Evolutionary conservation across 1,140 invertebrate species (phyloP).

Genomic region (Dermatophagoides farinae): DNA sequence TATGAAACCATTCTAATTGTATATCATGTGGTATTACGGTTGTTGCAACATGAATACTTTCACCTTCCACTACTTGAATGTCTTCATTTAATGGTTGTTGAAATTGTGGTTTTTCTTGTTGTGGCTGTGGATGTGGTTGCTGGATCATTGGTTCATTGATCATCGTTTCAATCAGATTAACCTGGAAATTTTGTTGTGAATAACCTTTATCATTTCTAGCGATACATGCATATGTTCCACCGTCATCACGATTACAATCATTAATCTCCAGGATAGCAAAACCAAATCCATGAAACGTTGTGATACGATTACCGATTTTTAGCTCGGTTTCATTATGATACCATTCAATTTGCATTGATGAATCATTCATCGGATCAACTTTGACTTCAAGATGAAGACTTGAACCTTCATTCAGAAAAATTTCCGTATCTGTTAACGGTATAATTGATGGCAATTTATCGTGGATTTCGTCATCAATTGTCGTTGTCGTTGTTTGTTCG

Average conservation of each 20-base stretch:
- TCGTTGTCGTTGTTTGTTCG: background rate
- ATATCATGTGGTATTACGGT: conserved; percentile 69
- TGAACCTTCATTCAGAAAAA: conserved; percentile 60
- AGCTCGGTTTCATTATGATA: conserved; percentile 34
- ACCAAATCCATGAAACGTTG: conserved; percentile 81
- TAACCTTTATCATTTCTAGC: conserved; percentile 21
- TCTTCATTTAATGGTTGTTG: background rate
- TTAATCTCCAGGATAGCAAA: conserved; percentile 87
- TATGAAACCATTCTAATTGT: conserved; percentile 88
- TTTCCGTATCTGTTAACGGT: conserved; percentile 70
- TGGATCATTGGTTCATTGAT: background rate
- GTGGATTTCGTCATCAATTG: background rate
- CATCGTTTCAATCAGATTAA: conserved; percentile 36
- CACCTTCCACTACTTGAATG: conserved; percentile 68
- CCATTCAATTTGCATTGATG: conserved; percentile 70
- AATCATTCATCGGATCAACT: conserved; percentile 78
- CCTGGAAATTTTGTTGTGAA: conserved; percentile 59
- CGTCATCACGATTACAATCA: conserved; percentile 47
- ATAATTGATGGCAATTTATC: conserved; percentile 28
- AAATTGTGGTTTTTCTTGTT: background rate
- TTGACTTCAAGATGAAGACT: conserved; percentile 89
- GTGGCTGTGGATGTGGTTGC: background rate
- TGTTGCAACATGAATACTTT: conserved; percentile 50
- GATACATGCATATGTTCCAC: conserved; percentile 54
- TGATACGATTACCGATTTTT: conserved; percentile 53